phyloP scores from a whole-genome alignment of 2,888 invertebrate genomes.

The Trachelus stipa region DNA sequence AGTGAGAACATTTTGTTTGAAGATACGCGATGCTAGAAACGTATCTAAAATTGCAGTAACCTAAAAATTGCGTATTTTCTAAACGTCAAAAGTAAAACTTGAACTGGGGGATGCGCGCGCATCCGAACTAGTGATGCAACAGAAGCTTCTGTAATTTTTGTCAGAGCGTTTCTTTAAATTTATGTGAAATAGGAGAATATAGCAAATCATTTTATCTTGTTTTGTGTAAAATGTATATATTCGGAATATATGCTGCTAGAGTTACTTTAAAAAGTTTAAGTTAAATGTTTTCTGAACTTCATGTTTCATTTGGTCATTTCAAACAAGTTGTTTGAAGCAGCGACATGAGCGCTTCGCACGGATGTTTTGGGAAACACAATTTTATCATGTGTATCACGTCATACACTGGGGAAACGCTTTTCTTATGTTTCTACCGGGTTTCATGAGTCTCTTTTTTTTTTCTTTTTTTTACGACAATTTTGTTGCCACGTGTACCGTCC shows the following conservation, averaged over 20 bases:
- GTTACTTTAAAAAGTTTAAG: neutral
- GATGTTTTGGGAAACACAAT: neutral
- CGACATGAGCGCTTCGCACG: neutral
- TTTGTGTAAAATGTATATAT: neutral
- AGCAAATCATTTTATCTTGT: no score
- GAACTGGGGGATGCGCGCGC: no score
- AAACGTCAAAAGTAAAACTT: neutral
- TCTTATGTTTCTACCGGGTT: neutral
- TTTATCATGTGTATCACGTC: neutral
- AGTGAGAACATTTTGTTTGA: neutral
- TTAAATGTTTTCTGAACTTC: neutral
- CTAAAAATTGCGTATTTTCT: neutral
- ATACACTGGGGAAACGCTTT: neutral
- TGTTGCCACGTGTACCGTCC: neutral
- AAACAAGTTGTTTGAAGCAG: neutral
- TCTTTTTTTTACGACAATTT: neutral
- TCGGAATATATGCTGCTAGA: neutral
- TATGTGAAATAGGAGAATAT: neutral
- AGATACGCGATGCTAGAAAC: neutral
- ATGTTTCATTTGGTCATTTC: neutral
- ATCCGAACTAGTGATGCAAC: neutral
- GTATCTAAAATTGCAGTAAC: neutral
- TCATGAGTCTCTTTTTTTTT: neutral
- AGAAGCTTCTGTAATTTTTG: neutral
- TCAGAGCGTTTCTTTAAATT: neutral